These are phyloP conservation scores for Tauraco erythrolophus DNA, from an alignment of 2,113 vertebrate species.

Conservation along the genomic window DNA sequence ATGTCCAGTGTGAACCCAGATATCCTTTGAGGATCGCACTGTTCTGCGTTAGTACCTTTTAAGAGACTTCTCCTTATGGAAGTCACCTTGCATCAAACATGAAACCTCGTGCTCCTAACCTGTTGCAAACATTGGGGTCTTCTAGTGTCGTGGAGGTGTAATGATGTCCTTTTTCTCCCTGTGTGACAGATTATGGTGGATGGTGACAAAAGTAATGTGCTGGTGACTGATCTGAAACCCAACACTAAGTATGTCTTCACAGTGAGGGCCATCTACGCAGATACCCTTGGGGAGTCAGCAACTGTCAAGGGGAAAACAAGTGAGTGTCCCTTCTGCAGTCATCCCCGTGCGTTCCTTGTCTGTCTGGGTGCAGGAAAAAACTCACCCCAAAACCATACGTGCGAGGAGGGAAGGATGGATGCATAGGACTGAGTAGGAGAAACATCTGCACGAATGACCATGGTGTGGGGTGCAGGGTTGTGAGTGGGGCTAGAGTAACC, in stretches of 20 bases:
- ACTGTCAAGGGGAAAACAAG: constrained; percentile 79
- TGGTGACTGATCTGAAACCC: constrained; percentile 80
- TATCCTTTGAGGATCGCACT: fast-evolving
- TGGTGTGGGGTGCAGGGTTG: neutral
- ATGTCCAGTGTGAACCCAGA: neutral
- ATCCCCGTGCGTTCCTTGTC: too few species aligned
- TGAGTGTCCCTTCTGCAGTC: constrained; percentile 55
- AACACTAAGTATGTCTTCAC: constrained; percentile 82
- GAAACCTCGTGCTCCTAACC: neutral
- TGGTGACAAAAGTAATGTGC: constrained; percentile 72
- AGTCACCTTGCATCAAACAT: neutral
- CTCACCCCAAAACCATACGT: fast-evolving
- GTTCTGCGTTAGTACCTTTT: fast-evolving
- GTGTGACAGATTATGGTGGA: constrained; percentile 80
- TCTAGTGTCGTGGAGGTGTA: neutral
- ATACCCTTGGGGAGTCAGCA: constrained; percentile 73
- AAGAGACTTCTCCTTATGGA: neutral
- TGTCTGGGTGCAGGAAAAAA: neutral
- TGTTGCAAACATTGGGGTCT: neutral
- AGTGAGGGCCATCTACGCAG: constrained; percentile 79
- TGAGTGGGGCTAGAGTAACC: neutral
- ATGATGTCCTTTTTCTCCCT: neutral
- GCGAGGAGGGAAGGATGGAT: neutral
- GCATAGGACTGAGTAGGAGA: neutral
- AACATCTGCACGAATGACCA: neutral